Evolutionary conservation across 2,888 invertebrate species (phyloP).

Genomic region (Clanis bilineata): DNA sequence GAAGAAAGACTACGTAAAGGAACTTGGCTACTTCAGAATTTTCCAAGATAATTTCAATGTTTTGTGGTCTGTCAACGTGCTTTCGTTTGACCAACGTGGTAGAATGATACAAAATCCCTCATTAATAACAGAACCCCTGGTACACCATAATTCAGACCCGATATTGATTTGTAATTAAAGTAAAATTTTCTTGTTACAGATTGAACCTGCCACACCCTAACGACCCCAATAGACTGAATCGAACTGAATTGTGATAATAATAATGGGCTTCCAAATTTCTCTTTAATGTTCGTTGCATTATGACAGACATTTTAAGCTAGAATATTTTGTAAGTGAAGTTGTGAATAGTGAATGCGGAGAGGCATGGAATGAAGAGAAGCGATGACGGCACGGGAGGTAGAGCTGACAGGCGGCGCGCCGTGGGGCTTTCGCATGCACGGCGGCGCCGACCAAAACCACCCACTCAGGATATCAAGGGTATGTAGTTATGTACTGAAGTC

Average conservation of each 20-base stretch:
- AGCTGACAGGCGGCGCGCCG: conserved; percentile 90
- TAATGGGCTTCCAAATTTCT: conserved; percentile 57
- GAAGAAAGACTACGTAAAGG: too few species aligned
- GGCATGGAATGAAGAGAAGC: conserved; percentile 61
- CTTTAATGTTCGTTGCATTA: conserved; percentile 44
- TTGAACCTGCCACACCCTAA: conserved; percentile 19
- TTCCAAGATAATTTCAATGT: too few species aligned
- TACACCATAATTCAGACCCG: too few species aligned
- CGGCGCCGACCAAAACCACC: conserved; percentile 89
- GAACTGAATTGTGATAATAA: conserved; percentile 56
- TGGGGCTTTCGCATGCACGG: conserved; percentile 96
- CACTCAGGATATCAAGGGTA: conserved; percentile 90
- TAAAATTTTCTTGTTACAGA: conserved; percentile 51
- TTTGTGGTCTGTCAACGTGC: too few species aligned
- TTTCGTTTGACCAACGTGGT: too few species aligned
- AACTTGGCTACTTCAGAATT: too few species aligned
- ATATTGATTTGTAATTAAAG: neutral
- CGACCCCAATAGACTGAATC: conserved; percentile 40
- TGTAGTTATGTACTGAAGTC: too few species aligned
- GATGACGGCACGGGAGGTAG: conserved; percentile 88
- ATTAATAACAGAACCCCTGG: too few species aligned
- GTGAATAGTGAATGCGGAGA: conserved; percentile 34
- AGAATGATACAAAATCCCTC: too few species aligned
- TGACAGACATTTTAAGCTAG: conserved; percentile 34
- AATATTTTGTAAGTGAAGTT: conserved; percentile 32